Percentiles rank a stretch among this genome's conserved stretches.
Conservation (phyloP, 2,797 vertebrate species). For the Denticeps clupeoides region DNA sequence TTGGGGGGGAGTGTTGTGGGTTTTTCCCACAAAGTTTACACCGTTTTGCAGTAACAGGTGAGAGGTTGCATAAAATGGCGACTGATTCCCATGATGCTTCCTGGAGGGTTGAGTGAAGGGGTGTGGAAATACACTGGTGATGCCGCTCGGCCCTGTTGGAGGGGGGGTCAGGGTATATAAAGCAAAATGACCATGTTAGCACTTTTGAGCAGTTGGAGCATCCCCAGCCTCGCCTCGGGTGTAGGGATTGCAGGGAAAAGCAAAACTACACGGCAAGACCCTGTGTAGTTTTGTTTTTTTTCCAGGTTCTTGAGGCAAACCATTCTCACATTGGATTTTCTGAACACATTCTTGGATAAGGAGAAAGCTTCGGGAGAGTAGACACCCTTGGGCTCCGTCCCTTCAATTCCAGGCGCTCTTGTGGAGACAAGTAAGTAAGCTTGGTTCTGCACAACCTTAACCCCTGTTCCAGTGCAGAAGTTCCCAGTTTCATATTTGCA, state of each 20-base stretch:
- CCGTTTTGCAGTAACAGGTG: constrained; percentile 55
- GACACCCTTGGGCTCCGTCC: constrained; percentile 67
- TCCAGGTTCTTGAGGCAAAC: constrained; percentile 69
- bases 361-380: constrained; percentile 64
- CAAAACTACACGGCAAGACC: constrained; percentile 77
- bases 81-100: constrained; percentile 47
- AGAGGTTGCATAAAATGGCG: constrained; percentile 53
- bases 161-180: constrained; percentile 98
- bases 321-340: constrained; percentile 78
- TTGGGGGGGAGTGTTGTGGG: too few species aligned
- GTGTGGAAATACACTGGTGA: constrained; percentile 32
- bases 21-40: constrained; percentile 4
- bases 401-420: constrained; percentile 68
- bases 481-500: constrained; percentile 8
- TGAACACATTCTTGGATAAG: constrained; percentile 69
- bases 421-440: constrained; percentile 72
- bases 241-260: constrained; percentile 91
- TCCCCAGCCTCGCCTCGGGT: constrained; percentile 98
- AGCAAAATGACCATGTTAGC: constrained; percentile 60
- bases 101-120: constrained; percentile 57
- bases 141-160: constrained; percentile 55
- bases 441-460: constrained; percentile 25
- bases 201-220: constrained; percentile 92
- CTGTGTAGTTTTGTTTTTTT: constrained; percentile 86
- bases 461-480: constrained; percentile 11